phyloP scores from a whole-genome alignment of 92 coral and sea anemone species.

The Muricea muricata region DNA sequence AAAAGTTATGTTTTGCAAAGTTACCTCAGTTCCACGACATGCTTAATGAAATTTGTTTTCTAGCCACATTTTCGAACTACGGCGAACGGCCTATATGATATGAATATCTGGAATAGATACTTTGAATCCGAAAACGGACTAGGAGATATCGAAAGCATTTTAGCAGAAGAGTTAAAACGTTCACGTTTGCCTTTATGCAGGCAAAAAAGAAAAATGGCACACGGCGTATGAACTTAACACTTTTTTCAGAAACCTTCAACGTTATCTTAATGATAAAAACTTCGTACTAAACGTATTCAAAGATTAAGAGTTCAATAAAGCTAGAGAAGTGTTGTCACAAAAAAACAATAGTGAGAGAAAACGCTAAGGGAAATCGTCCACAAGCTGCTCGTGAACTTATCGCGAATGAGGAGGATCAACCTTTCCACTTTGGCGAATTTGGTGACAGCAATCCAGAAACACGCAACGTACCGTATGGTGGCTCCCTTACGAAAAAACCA shows the following conservation, averaged over 20 bases:
- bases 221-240: neutral
- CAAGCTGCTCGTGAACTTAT: slow-evolving; percentile 38
- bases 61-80: no score
- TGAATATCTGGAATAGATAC: no score
- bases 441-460: slow-evolving; percentile 31
- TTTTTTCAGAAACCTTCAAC: neutral
- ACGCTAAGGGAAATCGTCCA: slow-evolving; percentile 55
- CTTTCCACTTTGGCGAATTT: slow-evolving; percentile 50
- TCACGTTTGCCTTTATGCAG: neutral
- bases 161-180: no score
- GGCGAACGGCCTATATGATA: no score
- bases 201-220: neutral
- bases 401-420: slow-evolving; percentile 47
- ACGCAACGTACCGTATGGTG: slow-evolving; percentile 42
- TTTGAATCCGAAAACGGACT: no score
- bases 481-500: no score
- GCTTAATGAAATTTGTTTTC: no score
- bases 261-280: neutral
- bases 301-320: neutral
- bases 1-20: no score
- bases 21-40: no score
- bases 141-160: no score
- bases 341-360: neutral
- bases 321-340: neutral
- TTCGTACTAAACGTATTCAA: no score